These are phyloP conservation scores for Lottia gigantea DNA, from an alignment of 2,888 invertebrate species.

Conservation along the genomic window DNA sequence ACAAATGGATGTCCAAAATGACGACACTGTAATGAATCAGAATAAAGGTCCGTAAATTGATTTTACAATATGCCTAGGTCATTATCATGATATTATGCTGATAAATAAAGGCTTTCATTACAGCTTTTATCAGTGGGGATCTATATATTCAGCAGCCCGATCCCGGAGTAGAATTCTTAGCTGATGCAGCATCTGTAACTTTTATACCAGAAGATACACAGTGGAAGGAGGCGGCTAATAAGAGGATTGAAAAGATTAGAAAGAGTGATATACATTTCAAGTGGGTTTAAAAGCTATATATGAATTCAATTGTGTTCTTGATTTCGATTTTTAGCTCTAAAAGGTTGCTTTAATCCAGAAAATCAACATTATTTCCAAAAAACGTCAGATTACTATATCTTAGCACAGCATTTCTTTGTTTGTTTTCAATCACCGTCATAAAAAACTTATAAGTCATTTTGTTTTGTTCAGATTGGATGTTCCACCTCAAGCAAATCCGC, in stretches of 20 bases:
- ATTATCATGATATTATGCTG: no score
- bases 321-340: no score
- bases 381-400: no score
- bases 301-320: no score
- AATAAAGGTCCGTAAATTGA: no score
- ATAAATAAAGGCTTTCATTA: not conserved
- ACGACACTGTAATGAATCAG: no score
- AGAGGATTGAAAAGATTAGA: not conserved
- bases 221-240: not conserved
- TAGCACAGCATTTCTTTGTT: no score
- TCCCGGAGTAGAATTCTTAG: not conserved
- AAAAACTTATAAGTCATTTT: not conserved
- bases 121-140: not conserved
- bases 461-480: not conserved
- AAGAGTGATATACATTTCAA: not conserved
- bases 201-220: slow-evolving; percentile 4
- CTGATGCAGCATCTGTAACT: not conserved
- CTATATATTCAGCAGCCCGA: not conserved
- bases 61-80: no score
- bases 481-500: not conserved
- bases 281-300: not conserved
- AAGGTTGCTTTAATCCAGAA: no score
- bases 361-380: no score
- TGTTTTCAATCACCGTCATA: no score
- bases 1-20: no score